Evolutionary conservation across 2,888 invertebrate species (phyloP), one percentile per base, ranked within the genome.

Genomic region (Ptilodon capucinus): DNA sequence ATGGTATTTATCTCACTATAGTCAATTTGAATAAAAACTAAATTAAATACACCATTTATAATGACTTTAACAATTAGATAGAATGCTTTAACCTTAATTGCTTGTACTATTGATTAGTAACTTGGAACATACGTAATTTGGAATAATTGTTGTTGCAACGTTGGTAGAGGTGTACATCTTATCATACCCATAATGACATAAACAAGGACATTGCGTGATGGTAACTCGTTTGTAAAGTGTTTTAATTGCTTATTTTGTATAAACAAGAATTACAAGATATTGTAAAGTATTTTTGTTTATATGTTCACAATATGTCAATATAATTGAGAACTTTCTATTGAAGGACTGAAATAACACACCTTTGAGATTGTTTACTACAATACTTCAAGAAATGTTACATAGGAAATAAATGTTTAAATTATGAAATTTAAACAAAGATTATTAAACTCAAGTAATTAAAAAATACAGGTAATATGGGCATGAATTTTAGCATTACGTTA

Each of bases 131-230:
- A 45, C 9, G 21, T 47, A 60, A 62, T 71, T 71, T 71, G 69
- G 51, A 62, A 63, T 66, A 64, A 64, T 60, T 57, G 49, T 48
- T 53, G 41, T 48, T 44, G 32, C 16, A 41, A 45, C 60, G 59
- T 56, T 48, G 57, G 61, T 58, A 59, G 46, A 42, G 9, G 52
- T 45, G 53, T 57, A 57, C 62, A 62, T 41, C 44, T 68, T 74
- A 75, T 73, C 73, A 64, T 43, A 28, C 16, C 35, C 14, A 40
- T 16, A 51, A 47, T 48, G 44, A 39, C 40, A 48, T 35, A 42
- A 60, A 53, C 62, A 58, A 60, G 64, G 61, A 58, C 67, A 66
- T 62, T 57, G 53, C 34, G 1, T 14, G 14, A 14, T 2, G 14
- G 32, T 7, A 48, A 41, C 47, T 48, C 54, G 46, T 60, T 55